Evolutionary conservation across 2,888 invertebrate species (phyloP).

Genomic region (Drosophila meridionalis): DNA sequence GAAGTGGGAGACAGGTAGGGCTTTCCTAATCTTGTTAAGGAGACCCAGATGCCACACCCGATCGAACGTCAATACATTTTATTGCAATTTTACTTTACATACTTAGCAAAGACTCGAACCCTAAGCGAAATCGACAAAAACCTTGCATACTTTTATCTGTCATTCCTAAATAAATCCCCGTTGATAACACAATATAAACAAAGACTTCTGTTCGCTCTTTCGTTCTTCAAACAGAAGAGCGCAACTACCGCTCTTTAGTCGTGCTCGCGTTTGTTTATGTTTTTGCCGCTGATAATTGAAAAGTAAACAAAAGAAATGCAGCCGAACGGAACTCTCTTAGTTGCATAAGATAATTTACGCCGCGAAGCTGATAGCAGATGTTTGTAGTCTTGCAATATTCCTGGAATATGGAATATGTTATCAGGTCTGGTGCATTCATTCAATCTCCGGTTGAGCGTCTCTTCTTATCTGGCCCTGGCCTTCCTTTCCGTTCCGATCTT

Average conservation of each 20-base stretch:
- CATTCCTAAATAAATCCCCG: neutral
- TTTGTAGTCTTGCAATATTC: neutral
- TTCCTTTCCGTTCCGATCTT: neutral
- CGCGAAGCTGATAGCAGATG: neutral
- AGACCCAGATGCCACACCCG: too few species aligned
- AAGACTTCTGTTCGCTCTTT: neutral
- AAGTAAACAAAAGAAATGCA: slow-evolving; percentile 5
- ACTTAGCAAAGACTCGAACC: neutral
- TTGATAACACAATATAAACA: neutral
- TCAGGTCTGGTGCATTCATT: neutral
- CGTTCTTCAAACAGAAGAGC: neutral
- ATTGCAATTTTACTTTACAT: too few species aligned
- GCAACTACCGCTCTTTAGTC: neutral
- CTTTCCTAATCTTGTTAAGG: too few species aligned
- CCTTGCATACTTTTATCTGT: slow-evolving; percentile 16
- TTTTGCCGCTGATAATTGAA: slow-evolving; percentile 2
- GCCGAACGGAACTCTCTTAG: neutral
- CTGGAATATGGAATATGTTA: neutral
- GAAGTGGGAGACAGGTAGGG: too few species aligned
- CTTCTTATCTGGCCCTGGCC: neutral
- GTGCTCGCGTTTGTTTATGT: neutral
- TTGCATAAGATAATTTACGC: neutral
- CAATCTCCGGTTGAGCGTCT: neutral
- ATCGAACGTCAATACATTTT: too few species aligned
- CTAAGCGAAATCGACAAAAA: rapidly evolving